Evolutionary conservation across 2,113 vertebrate species (phyloP).

Genomic region (Neotoma lepida): DNA sequence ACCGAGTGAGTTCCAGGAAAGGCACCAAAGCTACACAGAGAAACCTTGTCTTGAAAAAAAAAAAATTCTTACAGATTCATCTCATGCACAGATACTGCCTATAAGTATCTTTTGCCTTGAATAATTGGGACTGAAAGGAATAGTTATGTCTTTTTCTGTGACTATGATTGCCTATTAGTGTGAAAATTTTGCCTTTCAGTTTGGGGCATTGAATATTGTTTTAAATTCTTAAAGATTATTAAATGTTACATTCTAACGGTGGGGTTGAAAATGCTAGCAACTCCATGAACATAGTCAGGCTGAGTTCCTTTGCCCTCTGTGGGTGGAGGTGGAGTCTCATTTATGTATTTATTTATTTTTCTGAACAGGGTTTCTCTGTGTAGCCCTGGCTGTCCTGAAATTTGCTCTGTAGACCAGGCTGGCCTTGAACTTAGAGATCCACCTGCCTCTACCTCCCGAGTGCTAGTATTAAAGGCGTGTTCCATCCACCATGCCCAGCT

Average conservation of each 20-base stretch:
- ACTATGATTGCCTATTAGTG: not conserved
- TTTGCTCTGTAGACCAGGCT: not conserved
- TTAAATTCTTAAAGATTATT: conserved; percentile 9
- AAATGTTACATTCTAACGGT: conserved; percentile 41
- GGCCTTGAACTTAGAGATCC: not conserved
- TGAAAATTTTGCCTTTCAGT: conserved; percentile 28
- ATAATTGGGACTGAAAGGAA: conserved; percentile 38
- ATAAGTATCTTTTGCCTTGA: conserved; percentile 36
- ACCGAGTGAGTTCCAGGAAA: no score
- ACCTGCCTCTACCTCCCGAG: not conserved
- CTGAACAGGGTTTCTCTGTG: not conserved
- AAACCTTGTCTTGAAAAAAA: no score
- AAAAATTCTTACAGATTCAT: conserved; percentile 16
- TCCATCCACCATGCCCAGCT: not conserved
- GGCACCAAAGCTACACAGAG: no score
- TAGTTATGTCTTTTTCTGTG: not conserved
- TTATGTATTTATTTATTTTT: no score
- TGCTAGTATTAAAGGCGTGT: not conserved
- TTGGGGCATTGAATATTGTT: conserved; percentile 45
- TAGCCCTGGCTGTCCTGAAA: not conserved
- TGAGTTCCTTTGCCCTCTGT: not conserved
- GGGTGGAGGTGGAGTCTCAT: not conserved
- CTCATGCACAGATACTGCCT: not conserved
- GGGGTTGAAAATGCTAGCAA: conserved; percentile 38
- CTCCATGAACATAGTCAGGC: not conserved